Percentiles rank a stretch among this genome's conserved stretches.
Conservation (phyloP, 2,797 vertebrate genomes). For the Propithecus deckenii region DNA sequence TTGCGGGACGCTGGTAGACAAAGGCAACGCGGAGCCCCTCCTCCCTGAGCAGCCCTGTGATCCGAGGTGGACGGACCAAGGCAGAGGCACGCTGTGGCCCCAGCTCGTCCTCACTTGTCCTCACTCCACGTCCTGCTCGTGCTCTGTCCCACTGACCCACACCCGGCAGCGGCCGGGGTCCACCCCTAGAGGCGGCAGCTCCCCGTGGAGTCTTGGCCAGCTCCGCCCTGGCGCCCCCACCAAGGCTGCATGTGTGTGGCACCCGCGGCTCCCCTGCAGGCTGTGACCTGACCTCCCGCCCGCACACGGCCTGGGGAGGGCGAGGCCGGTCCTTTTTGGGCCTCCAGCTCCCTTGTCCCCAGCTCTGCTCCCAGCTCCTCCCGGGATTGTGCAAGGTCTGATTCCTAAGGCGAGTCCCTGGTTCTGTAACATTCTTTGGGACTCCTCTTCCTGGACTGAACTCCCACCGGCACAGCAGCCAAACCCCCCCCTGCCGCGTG, state of each 20-base stretch:
- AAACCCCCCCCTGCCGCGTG: not conserved
- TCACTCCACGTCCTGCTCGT: fast-evolving
- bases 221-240: fast-evolving
- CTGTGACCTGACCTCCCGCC: not conserved
- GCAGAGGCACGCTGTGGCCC: not conserved
- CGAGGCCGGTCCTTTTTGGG: not conserved
- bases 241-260: fast-evolving
- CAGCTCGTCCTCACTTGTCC: not conserved
- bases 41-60: too few relatives aligned
- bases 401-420: not conserved
- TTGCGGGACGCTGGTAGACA: not conserved
- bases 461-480: too few relatives aligned
- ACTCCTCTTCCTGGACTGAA: not conserved
- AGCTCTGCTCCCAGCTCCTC: not conserved
- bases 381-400: too few relatives aligned
- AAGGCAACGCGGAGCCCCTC: not conserved
- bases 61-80: not conserved
- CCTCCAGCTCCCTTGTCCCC: too few relatives aligned
- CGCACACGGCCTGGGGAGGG: not conserved
- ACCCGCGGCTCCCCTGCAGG: fast-evolving
- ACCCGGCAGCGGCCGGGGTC: fast-evolving
- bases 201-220: not conserved
- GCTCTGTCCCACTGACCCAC: not conserved
- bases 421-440: not conserved
- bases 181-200: fast-evolving